Percentiles rank a stretch among this genome's conserved stretches.
These are phyloP conservation scores for Chalcis sispes DNA, from an alignment of 2,888 invertebrate species.

Conservation along the genomic window DNA sequence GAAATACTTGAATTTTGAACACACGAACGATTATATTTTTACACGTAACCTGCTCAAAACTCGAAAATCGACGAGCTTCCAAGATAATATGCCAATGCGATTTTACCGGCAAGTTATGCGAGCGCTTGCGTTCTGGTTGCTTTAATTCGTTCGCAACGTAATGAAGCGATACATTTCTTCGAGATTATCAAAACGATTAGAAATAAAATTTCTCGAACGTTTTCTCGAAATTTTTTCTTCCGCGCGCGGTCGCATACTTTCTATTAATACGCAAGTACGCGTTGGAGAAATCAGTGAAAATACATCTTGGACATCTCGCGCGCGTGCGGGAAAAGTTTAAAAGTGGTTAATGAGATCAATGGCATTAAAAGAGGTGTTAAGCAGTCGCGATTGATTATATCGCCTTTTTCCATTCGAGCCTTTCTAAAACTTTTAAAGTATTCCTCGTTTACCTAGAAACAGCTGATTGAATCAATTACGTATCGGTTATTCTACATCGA, in stretches of 20 bases:
- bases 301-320: neutral
- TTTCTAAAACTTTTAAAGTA: conserved; percentile 2
- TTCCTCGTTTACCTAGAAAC: neutral
- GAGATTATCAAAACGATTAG: no score
- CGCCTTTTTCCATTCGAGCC: neutral
- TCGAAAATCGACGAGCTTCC: no score
- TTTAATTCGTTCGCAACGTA: no score
- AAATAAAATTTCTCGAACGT: no score
- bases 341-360: conserved; percentile 9
- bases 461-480: conserved; percentile 12
- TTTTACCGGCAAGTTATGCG: no score
- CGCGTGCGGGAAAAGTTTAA: neutral
- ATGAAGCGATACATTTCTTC: no score
- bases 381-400: neutral
- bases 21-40: no score
- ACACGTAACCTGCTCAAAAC: no score
- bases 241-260: conserved; percentile 9
- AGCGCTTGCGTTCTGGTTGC: no score
- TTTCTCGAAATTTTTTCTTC: neutral
- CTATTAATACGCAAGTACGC: neutral
- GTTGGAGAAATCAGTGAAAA: conserved; percentile 9
- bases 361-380: conserved; percentile 4
- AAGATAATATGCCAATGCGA: no score
- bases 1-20: no score
- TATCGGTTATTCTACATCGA: no score